Evolutionary conservation across 2,113 vertebrate species (phyloP), one percentile per base, ranked within the genome.

Genomic region (Nothoprocta perdicaria): DNA sequence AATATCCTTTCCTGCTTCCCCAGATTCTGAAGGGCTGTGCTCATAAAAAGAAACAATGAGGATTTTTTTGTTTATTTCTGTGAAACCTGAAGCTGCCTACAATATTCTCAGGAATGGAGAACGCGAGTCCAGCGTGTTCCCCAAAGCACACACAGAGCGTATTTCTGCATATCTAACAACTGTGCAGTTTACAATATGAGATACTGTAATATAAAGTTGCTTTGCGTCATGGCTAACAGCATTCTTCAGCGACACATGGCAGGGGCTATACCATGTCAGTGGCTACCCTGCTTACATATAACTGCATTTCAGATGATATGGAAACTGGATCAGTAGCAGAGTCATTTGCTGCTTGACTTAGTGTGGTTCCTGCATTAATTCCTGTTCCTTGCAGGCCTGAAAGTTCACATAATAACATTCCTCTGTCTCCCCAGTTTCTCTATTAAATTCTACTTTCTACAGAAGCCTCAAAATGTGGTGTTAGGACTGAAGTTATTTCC

Each of bases 391-490:
- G 55, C 84, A 62, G 79, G 76, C 62, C 80, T 78, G 53, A 76
- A 94, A 78, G 38, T 76, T 91, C 90, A 85, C 84, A 52, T 48
- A 95, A 84, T 63, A 69, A 91, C 94, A 95, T 94, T 89, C 80
- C 88, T 91, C 63, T 18, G 17, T 92, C 61, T 92, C 86, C 90
- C 90, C 43, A 45, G 31, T 79, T 81, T 95, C 77, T 92, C 65
- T 80, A 61, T 86, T 86, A 93, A 92, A 92, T 87, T 88, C 60
- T 92, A n/a, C 69, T 82, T 92, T 91, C 88, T 86, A 84, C 89
- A 88, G 92, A 86, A 92, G 84, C 82, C 83, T 76, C 90, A 77
- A 82, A 92, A 92, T 2, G 2, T 48, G 46, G 22, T 80, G 33
- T 89, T 89, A 91, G 82, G 40, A 69, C 12, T 16, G 53, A 85